phyloP scores from a whole-genome alignment of 2,113 vertebrate species.

The Cygnus atratus region DNA sequence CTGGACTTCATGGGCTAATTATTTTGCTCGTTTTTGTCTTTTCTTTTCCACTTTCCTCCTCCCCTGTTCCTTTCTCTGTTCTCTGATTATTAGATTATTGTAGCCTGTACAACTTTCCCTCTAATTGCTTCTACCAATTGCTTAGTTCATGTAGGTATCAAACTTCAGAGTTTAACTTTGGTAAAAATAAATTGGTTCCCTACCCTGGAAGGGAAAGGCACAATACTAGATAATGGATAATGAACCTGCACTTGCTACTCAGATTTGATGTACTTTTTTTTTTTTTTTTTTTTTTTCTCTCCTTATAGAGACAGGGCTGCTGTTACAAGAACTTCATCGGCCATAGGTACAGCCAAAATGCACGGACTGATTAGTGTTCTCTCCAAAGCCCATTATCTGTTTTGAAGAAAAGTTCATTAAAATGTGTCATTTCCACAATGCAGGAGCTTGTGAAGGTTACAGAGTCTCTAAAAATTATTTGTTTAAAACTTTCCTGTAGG shows the following conservation, averaged over 20 bases:
- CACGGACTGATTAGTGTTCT: not conserved
- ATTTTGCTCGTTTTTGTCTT: slow-evolving; percentile 23
- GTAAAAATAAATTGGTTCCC: slow-evolving; percentile 34
- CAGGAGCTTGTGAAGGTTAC: not conserved
- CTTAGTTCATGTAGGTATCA: slow-evolving; percentile 13
- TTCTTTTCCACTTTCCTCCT: not conserved
- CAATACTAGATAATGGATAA: not conserved
- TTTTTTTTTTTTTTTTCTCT: not conserved
- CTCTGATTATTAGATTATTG: not conserved
- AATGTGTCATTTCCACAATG: not conserved
- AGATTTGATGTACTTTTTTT: not conserved
- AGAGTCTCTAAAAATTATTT: not conserved
- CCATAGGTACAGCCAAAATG: not conserved
- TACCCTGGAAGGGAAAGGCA: not conserved
- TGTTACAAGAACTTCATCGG: not conserved
- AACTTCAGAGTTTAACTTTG: slow-evolving; percentile 9
- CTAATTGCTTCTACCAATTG: slow-evolving; percentile 3
- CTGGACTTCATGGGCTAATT: not conserved
- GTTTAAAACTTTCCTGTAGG: not conserved
- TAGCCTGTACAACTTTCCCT: not conserved
- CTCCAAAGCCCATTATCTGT: not conserved
- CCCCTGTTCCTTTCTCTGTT: not conserved
- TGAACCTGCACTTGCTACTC: not conserved
- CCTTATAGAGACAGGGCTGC: not conserved
- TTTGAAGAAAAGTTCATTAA: slow-evolving; percentile 16